Conservation (phyloP, 2,888 invertebrate genomes). For the Himalopsyche japonica region DNA sequence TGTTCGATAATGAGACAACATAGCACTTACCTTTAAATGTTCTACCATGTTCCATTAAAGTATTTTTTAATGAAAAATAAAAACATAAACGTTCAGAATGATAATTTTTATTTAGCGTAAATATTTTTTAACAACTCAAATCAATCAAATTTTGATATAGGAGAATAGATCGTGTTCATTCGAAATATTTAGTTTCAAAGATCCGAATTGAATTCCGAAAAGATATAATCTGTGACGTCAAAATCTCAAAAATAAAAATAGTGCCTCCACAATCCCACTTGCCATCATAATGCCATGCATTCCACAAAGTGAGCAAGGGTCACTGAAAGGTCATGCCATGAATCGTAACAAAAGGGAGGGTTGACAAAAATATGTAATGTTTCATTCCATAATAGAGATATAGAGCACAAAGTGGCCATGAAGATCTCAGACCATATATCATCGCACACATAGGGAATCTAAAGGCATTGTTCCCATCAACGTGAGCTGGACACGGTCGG, state of each 20-base stretch:
- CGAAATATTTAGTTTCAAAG: too few species aligned
- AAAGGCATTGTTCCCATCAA: background rate
- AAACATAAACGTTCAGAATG: too few species aligned
- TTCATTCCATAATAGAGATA: conserved; percentile 6
- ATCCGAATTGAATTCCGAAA: too few species aligned
- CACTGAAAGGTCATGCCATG: background rate
- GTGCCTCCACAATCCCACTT: background rate
- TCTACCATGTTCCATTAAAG: too few species aligned
- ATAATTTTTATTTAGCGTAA: too few species aligned
- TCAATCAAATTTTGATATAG: too few species aligned
- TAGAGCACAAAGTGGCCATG: conserved; percentile 5
- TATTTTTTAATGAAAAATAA: too few species aligned
- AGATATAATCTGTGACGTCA: background rate
- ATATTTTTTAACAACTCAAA: too few species aligned
- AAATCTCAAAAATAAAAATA: background rate
- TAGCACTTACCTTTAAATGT: too few species aligned
- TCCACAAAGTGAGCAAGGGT: background rate
- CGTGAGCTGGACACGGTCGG: background rate
- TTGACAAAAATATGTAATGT: conserved; percentile 7
- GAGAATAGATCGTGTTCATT: too few species aligned
- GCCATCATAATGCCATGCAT: background rate
- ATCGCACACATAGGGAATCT: background rate
- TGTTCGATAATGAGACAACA: too few species aligned
- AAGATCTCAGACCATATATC: background rate
- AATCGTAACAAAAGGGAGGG: background rate